Evolutionary conservation across 2,888 invertebrate genomes (phyloP), one percentile per base, ranked within the genome.

Genomic region (Agriopis leucophaearia): DNA sequence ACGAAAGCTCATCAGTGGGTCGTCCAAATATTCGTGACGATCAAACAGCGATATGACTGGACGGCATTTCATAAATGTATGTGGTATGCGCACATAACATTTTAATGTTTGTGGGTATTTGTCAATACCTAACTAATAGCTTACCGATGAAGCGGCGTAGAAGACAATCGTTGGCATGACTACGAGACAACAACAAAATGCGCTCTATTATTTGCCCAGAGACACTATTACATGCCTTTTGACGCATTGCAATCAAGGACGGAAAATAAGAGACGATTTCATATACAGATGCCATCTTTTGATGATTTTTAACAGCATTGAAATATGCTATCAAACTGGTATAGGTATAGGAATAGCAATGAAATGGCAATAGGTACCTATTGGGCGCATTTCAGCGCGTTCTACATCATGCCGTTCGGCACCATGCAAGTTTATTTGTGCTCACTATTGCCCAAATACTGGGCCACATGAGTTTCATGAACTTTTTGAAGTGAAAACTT

Each of bases 101-200:
- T 78, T 81, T 79, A 73, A 78, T 79, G 79, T 81, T 79, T 79
- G 79, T 84, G 77, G 82, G 77, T 88, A 88, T 89, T 87, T 88
- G 92, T 92, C 92, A 90, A 91, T 89, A 88, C 84, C 88, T 91
- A 88, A 89, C 86, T 89, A 89, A 90, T 91, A 87, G 87, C 78
- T 78, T 70, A 78, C 77, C 87, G 87, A 86, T 87, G 88, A 88
- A 78, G 81, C 86, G 81, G 82, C 83, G 83, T 85, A 81, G 83
- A 91, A 92, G 92, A 92, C 91, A 89, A 88, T 84, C 84, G 89
- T 91, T 79, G 77, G 85, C 90, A 73, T 76, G 90, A 84, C 78
- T 77, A 92, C 92, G 71, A 71, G 78, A 76, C 79, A 78, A 85
- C 91, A 92, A 92, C 91, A 92, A 86, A 84, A 81, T 83, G 81